These are phyloP conservation scores for Polyommatus iphigenia DNA, from an alignment of 2,888 invertebrate genomes.

Conservation along the genomic window DNA sequence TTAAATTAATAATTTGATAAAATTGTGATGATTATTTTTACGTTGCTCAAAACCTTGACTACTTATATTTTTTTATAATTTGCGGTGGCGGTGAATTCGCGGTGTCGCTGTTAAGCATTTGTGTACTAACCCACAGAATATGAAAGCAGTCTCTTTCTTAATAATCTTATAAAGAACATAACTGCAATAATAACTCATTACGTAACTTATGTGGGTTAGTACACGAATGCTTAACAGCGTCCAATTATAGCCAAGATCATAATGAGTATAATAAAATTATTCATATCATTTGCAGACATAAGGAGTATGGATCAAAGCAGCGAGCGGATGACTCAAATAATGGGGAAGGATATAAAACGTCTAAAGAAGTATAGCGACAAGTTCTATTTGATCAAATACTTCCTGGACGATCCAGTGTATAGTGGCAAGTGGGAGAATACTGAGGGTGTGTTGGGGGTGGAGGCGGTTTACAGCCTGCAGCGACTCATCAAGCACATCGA, in stretches of 20 bases:
- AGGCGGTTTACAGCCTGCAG: conserved; percentile 57
- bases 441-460: conserved; percentile 54
- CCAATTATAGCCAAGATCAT: background rate
- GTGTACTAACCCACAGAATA: too few species aligned
- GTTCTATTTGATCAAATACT: conserved; percentile 58
- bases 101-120: too few species aligned
- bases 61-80: too few species aligned
- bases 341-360: conserved; percentile 59
- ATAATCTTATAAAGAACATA: too few species aligned
- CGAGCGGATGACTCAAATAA: conserved; percentile 59
- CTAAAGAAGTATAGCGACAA: conserved; percentile 59
- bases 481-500: conserved; percentile 56
- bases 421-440: conserved; percentile 53
- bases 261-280: background rate
- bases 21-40: too few species aligned
- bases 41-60: too few species aligned
- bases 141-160: too few species aligned
- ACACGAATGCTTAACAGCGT: too few species aligned
- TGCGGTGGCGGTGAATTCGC: too few species aligned
- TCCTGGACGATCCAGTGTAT: conserved; percentile 58
- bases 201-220: too few species aligned
- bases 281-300: conserved; percentile 53
- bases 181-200: too few species aligned
- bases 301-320: conserved; percentile 54
- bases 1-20: too few species aligned